A percentile compares a stretch with the other conserved stretches of the same genome.
Evolutionary conservation across 2,113 vertebrate species (phyloP).

Genomic region (Oxygymnocypris stewartii): DNA sequence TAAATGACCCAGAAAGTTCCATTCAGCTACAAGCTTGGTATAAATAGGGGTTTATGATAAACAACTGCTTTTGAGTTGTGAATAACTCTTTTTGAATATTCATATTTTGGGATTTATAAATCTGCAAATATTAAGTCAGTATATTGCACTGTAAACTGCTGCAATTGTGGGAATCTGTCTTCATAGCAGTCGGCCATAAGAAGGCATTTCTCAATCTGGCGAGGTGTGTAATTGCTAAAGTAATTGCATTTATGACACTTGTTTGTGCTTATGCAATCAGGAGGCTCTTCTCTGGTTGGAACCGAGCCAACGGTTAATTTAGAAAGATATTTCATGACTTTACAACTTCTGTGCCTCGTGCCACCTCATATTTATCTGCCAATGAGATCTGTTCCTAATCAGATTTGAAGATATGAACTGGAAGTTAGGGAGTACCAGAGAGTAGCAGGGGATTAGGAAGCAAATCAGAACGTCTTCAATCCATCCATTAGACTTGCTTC

Average conservation of each 20-base stretch:
- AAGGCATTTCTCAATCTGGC: not conserved
- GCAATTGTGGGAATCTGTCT: slow-evolving; percentile 7
- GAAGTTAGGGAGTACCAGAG: not conserved
- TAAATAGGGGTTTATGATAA: slow-evolving; percentile 27
- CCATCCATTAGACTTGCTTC: not conserved
- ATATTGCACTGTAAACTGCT: slow-evolving; percentile 1
- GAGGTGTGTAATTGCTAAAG: slow-evolving; percentile 8
- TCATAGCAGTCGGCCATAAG: not conserved
- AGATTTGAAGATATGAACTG: not conserved
- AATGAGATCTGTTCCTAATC: not conserved
- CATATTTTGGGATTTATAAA: slow-evolving; percentile 14
- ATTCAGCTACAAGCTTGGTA: slow-evolving; percentile 35
- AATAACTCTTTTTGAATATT: slow-evolving; percentile 27
- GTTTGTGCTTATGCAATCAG: not conserved
- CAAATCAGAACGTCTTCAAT: slow-evolving; percentile 6
- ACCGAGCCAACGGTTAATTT: not conserved
- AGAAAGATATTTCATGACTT: not conserved
- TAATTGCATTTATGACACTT: not conserved
- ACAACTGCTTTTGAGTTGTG: not conserved
- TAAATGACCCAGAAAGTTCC: slow-evolving; percentile 63
- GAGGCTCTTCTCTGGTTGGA: not conserved
- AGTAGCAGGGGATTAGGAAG: not conserved
- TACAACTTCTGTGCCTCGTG: not conserved
- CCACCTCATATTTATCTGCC: not conserved
- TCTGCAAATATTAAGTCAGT: not conserved